A percentile compares a stretch with the other conserved stretches of the same genome.
Conservation (phyloP, 2,888 invertebrate genomes). For the Abrostola tripartita region DNA sequence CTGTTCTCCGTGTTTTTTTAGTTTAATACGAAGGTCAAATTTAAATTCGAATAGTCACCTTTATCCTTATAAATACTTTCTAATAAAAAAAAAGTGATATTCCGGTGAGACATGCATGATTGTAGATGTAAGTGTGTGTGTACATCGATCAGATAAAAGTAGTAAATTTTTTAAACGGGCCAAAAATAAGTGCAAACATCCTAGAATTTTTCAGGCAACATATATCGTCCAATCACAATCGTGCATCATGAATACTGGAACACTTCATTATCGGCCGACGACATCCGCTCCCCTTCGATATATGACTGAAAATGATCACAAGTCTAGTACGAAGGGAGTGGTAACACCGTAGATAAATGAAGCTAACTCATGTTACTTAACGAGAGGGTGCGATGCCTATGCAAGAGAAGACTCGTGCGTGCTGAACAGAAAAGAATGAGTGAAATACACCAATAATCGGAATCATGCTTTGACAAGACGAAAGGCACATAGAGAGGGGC, state of each 20-base stretch:
- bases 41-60: background rate
- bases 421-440: constrained; percentile 83
- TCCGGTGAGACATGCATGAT: constrained; percentile 78
- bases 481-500: constrained; percentile 82
- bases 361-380: constrained; percentile 64
- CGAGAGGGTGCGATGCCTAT: constrained; percentile 81
- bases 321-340: constrained; percentile 56
- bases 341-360: constrained; percentile 66
- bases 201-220: constrained; percentile 80
- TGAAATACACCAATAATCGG: constrained; percentile 83
- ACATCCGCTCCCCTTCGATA: constrained; percentile 39
- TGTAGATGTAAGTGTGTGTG: constrained; percentile 65
- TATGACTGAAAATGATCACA: constrained; percentile 45
- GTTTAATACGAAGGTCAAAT: background rate
- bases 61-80: constrained; percentile 16
- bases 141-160: constrained; percentile 65
- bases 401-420: constrained; percentile 85
- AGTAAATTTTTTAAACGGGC: constrained; percentile 51
- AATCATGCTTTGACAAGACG: constrained; percentile 86
- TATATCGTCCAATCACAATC: constrained; percentile 77
- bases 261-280: constrained; percentile 43
- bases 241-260: constrained; percentile 70
- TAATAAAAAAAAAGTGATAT: constrained; percentile 54
- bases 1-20: too few species aligned
- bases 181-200: constrained; percentile 77